Percentiles rank a stretch among this genome's conserved stretches.
phyloP scores from a whole-genome alignment of 37 sponge, comb jelly and placozoan species.

The Petrosia ficiformis region DNA sequence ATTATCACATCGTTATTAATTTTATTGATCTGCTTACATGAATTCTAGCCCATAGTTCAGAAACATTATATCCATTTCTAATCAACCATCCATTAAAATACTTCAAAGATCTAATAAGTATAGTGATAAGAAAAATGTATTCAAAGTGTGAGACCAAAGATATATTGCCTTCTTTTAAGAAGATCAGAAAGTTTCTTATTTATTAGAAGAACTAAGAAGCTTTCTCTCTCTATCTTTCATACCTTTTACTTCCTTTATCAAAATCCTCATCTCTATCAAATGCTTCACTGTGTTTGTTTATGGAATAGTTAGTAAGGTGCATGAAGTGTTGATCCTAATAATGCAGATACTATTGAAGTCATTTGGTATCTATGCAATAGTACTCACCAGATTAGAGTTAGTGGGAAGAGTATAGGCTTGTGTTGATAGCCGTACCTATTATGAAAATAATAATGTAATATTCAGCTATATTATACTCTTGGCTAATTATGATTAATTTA shows the following conservation, averaged over 20 bases:
- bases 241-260: slow-evolving; percentile 82
- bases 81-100: slow-evolving; percentile 78
- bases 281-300: slow-evolving; percentile 81
- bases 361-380: background rate
- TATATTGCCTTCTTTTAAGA: background rate
- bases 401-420: slow-evolving; percentile 52
- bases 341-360: too few relatives aligned
- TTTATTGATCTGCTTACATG: slow-evolving; percentile 30
- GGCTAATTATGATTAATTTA: too few relatives aligned
- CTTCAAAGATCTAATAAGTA: slow-evolving; percentile 62
- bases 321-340: slow-evolving; percentile 67
- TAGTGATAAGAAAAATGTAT: background rate
- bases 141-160: background rate
- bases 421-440: slow-evolving; percentile 61
- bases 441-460: background rate
- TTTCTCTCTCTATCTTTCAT: background rate
- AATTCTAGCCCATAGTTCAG: slow-evolving; percentile 82
- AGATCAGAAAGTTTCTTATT: background rate
- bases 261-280: slow-evolving; percentile 63
- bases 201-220: background rate
- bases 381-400: slow-evolving; percentile 58
- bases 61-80: slow-evolving; percentile 61
- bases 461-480: too few relatives aligned
- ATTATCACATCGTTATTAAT: too few relatives aligned
- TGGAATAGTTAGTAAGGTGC: slow-evolving; percentile 95